Conservation (phyloP, 2,888 invertebrate genomes). For the Caenorhabditis virilis region DNA sequence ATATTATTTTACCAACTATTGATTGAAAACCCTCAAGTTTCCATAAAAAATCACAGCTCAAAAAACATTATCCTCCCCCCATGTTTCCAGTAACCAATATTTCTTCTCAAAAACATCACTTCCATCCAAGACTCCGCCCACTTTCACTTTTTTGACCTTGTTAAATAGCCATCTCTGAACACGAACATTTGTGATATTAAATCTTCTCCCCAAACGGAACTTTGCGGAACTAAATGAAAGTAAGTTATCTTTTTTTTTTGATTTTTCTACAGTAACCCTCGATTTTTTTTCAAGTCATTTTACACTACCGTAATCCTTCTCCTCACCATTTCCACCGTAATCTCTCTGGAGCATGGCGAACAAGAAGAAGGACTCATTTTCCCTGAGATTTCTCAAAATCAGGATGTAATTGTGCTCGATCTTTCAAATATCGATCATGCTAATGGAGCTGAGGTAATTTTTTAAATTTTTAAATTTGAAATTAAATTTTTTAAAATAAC, state of each 20-base stretch:
- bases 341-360: constrained; percentile 4
- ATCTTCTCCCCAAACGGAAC: too few relatives aligned
- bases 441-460: constrained; percentile 28
- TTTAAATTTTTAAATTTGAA: too few relatives aligned
- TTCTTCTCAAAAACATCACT: too few relatives aligned
- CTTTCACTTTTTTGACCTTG: constrained; percentile 25
- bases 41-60: too few relatives aligned
- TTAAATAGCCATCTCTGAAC: constrained; percentile 20
- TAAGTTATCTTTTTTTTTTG: constrained; percentile 4
- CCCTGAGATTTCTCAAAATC: neutral
- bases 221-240: too few relatives aligned
- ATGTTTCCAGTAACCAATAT: too few relatives aligned
- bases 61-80: too few relatives aligned
- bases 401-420: constrained; percentile 14
- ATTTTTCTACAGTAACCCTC: constrained; percentile 6
- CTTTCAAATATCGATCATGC: constrained; percentile 30
- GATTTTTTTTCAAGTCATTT: neutral
- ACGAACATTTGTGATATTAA: constrained; percentile 19
- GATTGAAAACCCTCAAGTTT: too few relatives aligned
- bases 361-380: neutral
- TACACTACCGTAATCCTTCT: too few relatives aligned
- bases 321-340: neutral
- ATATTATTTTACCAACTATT: too few relatives aligned
- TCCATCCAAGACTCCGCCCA: constrained; percentile 20
- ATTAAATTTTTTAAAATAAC: too few relatives aligned